Base-by-base conservation (phyloP, 2,888 invertebrate genomes). In the Keiferia lycopersicella region DNA sequence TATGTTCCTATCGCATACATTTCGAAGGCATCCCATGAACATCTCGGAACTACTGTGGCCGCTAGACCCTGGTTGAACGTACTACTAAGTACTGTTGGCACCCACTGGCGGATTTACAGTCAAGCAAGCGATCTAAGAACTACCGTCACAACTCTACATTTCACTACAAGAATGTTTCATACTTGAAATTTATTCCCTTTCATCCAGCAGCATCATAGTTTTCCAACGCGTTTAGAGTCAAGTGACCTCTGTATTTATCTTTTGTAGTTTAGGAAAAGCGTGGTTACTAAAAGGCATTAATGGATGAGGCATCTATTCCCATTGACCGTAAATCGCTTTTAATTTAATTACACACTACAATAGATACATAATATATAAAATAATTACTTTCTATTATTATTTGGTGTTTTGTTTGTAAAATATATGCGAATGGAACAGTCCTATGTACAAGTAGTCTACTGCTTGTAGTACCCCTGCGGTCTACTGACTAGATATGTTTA, bases 401-500 rank as follows among this genome's bases (percentile, higher is more conserved):
- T 61, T 79, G 76, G 76, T 81, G 78, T 79, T 73, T 74, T 75
- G 67, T 68, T 79, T 74, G 67, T 71, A 83, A 88, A 89, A 88
- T 89, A 90, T 88, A 89, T 90, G 89, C 89, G 88, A 87, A 79
- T 80, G 88, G 84, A 88, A 87, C 70, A 71, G 10, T 53, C 72
- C 66, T 73, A 83, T 86, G 75, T 87, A 88, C 84, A 88, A 74
- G 75, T 83, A 14, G 59, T 22, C 16, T 61, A 61, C 50, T 30
- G 61, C 61, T 18, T 14, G 39, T 26, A 50, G 26, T 34, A n/a
- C 12, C 26, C 50, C 30, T 30, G 48, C 34, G 45, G 78, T 80
- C 86, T 88, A 88, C 79, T 91, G 91, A 91, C 91, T 91, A 91
- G 91, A 91, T 91, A 91, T 91, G 91, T 91, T 86, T 84, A 82